A percentile compares a stretch with the other conserved stretches of the same genome.
Evolutionary conservation across 1,140 invertebrate genomes (phyloP).

Genomic region (Streblospio benedicti): DNA sequence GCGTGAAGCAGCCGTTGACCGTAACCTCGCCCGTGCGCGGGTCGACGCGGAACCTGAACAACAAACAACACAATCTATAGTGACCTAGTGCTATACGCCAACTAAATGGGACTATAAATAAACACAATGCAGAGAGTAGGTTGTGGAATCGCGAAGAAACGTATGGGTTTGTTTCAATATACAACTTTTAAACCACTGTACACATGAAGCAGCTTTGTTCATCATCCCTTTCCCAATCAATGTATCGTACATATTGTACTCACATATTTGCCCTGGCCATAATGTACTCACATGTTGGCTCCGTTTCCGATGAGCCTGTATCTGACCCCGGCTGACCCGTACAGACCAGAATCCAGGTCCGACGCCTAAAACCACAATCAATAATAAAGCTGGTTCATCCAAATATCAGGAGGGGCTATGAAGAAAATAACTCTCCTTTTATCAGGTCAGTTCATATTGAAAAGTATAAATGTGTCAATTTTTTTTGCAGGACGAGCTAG

Average conservation of each 20-base stretch:
- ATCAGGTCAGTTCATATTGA: no score
- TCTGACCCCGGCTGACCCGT: not conserved
- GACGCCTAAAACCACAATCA: no score
- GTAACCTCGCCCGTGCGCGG: constrained; percentile 6
- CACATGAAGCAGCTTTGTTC: not conserved
- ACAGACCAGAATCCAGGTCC: no score
- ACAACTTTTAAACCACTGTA: not conserved
- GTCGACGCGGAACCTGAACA: not conserved
- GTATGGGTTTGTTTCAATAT: not conserved
- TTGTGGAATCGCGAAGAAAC: not conserved
- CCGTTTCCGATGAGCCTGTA: constrained; percentile 7
- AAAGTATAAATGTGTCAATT: no score
- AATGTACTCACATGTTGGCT: not conserved
- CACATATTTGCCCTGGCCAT: not conserved
- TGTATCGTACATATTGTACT: not conserved
- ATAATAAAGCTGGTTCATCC: no score
- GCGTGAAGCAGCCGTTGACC: constrained; percentile 4
- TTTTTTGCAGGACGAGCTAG: no score
- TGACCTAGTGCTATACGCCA: not conserved
- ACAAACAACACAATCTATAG: not conserved
- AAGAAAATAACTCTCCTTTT: no score
- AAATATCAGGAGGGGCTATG: no score
- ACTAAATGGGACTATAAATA: not conserved
- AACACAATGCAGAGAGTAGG: not conserved
- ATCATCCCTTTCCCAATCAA: not conserved